Evolutionary conservation across 2,113 vertebrate species (phyloP), one percentile per base, ranked within the genome.

Genomic region (Eptesicus fuscus): DNA sequence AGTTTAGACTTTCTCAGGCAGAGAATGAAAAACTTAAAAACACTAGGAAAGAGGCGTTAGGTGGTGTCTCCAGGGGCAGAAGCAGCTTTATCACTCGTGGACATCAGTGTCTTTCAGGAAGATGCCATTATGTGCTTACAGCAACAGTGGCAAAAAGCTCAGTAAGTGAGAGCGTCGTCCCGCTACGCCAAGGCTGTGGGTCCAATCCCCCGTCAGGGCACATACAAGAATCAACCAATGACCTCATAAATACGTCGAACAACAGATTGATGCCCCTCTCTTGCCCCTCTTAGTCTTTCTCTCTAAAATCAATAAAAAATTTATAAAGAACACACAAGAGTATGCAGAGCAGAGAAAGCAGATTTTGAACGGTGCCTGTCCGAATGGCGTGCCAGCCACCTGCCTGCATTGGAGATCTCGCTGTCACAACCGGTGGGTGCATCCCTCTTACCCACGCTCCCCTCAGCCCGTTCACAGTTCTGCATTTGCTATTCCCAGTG

Each of bases 301-400:
- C 23, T 25, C 56, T 25, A 59, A 25, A 59, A 23, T 23, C 56
- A 23, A 28, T 25, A 9, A 25, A 59, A 59, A 59, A 25, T 10
- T n/a, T 65, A 53, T 71, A 47, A 91, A 84, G 20, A 18, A 9
- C 16, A 59, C 4, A 4, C 8, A 25, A 22, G 40, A 4, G 25
- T 40, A 44, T 1, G 2, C 1, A 25, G 18, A 40, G 53, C 2
- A 89, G 88, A 32, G 16, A 6, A 87, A 59, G 20, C 13, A 3
- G 8, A 49, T 42, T 44, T 67, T 23, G 42, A 59, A 42, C n/a
- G 28, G 6, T 14, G 35, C 7, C 2, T 0, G 1, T 67, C 61
- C 7, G 2, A 42, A 53, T 4, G 12, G 42, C 6, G 18, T 0
- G 25, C 51, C 2, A 0, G 42, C 20, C 51, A 37, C 14, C 23